A percentile compares a stretch with the other conserved stretches of the same genome.
phyloP scores from a whole-genome alignment of 2,113 vertebrate genomes.

The Ellobius talpinus region DNA sequence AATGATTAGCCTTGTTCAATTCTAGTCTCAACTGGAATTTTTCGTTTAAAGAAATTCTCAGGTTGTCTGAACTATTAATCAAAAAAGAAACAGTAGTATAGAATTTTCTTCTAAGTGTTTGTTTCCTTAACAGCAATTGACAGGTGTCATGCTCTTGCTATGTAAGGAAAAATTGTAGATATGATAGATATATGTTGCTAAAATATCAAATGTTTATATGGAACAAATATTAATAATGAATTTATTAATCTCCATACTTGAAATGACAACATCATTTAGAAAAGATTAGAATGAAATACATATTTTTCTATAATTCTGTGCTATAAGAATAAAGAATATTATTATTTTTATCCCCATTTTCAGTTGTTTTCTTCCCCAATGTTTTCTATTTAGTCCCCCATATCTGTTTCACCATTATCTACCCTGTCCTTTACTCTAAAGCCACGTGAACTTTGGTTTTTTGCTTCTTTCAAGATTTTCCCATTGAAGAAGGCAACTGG shows the following conservation, averaged over 20 bases:
- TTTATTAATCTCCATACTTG: neutral
- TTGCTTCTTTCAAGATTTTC: neutral
- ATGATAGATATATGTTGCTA: neutral
- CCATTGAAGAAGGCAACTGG: neutral
- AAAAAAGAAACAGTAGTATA: neutral
- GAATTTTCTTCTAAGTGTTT: conserved; percentile 27
- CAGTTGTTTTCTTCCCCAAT: neutral
- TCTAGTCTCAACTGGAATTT: neutral
- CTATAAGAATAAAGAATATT: neutral
- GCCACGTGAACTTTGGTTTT: neutral
- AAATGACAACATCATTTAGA: neutral
- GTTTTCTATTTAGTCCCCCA: neutral
- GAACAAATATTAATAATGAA: neutral
- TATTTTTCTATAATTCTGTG: neutral
- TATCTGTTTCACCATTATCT: neutral
- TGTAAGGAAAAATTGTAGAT: neutral
- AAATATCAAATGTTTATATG: conserved; percentile 6
- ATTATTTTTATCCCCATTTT: neutral
- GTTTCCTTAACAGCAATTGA: neutral
- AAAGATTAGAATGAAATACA: neutral
- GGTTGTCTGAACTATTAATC: neutral
- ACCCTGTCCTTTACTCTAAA: neutral
- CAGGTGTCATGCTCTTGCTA: neutral
- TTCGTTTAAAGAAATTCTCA: neutral
- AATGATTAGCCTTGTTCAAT: neutral